Evolutionary conservation across 1,140 invertebrate species (phyloP).

Genomic region (Drosophila mayri): DNA sequence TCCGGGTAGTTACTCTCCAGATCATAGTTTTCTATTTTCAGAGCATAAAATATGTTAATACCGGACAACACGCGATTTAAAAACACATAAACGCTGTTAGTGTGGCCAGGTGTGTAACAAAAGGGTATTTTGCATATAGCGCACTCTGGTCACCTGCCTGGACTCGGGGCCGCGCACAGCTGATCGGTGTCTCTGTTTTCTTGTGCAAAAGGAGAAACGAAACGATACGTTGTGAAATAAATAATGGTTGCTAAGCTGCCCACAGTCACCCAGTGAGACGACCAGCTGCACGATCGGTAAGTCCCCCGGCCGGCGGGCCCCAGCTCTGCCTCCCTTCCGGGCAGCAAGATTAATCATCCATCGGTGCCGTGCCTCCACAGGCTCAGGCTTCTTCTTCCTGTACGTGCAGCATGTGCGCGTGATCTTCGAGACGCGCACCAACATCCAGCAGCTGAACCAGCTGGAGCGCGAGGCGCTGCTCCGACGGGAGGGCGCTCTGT

Average conservation of each 20-base stretch:
- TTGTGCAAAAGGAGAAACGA: conserved; percentile 8
- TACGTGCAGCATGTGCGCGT: conserved; percentile 81
- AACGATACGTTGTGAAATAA: conserved; percentile 31
- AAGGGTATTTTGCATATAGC: accelerated
- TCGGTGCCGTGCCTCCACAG: conserved; percentile 31
- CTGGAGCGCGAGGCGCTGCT: conserved; percentile 75
- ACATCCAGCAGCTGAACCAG: conserved; percentile 72
- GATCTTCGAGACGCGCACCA: conserved; percentile 78
- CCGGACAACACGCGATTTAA: not conserved
- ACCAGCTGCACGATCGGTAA: conserved; percentile 69
- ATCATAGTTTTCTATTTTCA: too few relatives aligned
- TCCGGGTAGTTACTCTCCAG: too few relatives aligned
- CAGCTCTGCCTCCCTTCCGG: not conserved
- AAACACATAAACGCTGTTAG: not conserved
- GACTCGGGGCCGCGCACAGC: conserved; percentile 14
- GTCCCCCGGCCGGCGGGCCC: conserved; percentile 20
- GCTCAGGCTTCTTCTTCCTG: conserved; percentile 81
- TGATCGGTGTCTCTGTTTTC: conserved; percentile 37
- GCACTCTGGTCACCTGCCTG: not conserved
- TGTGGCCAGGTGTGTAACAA: not conserved
- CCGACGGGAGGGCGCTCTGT: conserved; percentile 77
- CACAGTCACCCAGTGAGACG: conserved; percentile 36
- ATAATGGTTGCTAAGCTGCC: conserved; percentile 45
- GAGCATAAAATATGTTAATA: not conserved
- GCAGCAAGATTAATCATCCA: not conserved